Conservation (phyloP, 2,797 vertebrate genomes). For the Fratercula arctica region DNA sequence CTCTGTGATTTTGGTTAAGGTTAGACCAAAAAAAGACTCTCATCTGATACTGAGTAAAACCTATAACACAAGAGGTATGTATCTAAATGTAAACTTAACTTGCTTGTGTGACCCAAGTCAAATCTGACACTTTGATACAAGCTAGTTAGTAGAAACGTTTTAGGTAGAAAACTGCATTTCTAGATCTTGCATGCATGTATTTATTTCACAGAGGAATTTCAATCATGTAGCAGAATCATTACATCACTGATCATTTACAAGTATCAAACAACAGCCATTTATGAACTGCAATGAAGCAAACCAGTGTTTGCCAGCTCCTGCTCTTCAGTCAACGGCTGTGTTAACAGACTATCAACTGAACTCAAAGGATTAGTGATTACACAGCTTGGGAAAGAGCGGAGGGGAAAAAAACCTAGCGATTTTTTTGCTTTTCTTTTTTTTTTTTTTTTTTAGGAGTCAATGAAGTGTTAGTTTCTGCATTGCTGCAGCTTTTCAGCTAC, state of each 20-base stretch:
- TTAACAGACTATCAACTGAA: background rate
- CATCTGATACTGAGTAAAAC: background rate
- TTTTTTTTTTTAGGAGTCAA: background rate
- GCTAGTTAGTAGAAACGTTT: background rate
- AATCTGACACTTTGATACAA: background rate
- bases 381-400: background rate
- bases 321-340: background rate
- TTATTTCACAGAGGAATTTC: background rate
- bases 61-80: background rate
- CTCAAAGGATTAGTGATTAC: background rate
- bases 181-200: background rate
- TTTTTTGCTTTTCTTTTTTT: too few species aligned
- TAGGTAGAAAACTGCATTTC: background rate
- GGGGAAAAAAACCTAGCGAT: background rate
- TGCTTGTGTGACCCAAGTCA: background rate
- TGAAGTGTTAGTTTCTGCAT: background rate
- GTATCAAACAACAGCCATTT: background rate
- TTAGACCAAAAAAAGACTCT: background rate
- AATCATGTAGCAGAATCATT: background rate
- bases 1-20: background rate
- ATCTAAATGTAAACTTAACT: background rate
- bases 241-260: background rate
- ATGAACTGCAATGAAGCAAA: background rate
- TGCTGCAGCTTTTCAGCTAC: background rate
- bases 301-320: background rate